Percentiles rank a stretch among this genome's conserved stretches.
These are phyloP conservation scores for Colletes latitarsis DNA, from an alignment of 1,140 invertebrate genomes.

Conservation along the genomic window DNA sequence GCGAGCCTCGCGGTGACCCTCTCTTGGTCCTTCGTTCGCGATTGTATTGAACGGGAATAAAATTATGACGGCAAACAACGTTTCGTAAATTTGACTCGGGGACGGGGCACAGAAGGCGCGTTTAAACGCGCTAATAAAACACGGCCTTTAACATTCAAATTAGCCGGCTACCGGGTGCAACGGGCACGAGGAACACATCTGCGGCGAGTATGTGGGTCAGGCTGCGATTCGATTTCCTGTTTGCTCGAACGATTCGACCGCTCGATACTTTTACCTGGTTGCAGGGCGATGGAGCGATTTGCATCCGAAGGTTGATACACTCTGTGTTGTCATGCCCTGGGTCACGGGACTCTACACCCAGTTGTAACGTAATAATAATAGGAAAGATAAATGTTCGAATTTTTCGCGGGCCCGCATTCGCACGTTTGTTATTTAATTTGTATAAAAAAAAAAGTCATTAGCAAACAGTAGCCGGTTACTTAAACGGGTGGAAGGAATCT, in stretches of 20 bases:
- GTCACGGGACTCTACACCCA: too few species aligned
- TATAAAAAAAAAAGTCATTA: too few species aligned
- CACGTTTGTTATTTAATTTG: too few species aligned
- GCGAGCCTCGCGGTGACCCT: background rate
- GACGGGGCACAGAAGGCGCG: background rate
- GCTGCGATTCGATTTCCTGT: slow-evolving; percentile 35
- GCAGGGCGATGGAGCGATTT: slow-evolving; percentile 19
- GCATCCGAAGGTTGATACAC: background rate
- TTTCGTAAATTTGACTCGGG: background rate
- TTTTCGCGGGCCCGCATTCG: too few species aligned
- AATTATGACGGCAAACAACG: slow-evolving; percentile 4
- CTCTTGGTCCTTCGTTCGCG: background rate
- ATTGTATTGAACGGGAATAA: background rate
- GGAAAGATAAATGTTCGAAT: too few species aligned
- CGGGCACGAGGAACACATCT: slow-evolving; percentile 45
- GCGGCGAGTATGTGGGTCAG: slow-evolving; percentile 60
- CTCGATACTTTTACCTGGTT: background rate
- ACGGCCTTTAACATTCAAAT: slow-evolving; percentile 71
- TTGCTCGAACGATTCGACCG: background rate
- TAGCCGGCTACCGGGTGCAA: slow-evolving; percentile 26
- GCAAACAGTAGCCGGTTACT: too few species aligned
- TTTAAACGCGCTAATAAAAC: slow-evolving; percentile 56
- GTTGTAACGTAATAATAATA: too few species aligned
- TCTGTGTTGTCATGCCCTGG: too few species aligned
- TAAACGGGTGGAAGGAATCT: background rate